A percentile compares a stretch with the other conserved stretches of the same genome.
Conservation (phyloP, 2,113 vertebrate species). For the Synodontis membranacea region DNA sequence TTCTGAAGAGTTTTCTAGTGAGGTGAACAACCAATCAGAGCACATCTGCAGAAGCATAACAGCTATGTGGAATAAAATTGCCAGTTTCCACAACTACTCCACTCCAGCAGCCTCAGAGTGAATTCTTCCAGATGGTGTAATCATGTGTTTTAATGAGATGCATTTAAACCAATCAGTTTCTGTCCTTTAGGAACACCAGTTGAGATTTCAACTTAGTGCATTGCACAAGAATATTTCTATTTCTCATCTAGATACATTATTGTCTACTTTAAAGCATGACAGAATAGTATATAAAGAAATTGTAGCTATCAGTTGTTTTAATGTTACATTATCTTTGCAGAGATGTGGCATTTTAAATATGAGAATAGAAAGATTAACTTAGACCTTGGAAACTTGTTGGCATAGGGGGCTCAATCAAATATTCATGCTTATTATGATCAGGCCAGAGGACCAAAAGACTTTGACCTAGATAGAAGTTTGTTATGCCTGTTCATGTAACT, state of each 20-base stretch:
- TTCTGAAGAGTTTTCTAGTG: slow-evolving; percentile 26
- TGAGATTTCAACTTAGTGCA: neutral
- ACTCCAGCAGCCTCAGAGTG: slow-evolving; percentile 8
- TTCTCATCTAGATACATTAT: neutral
- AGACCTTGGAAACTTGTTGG: neutral
- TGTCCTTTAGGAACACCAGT: slow-evolving; percentile 16
- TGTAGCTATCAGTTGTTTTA: neutral
- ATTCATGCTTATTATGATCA: neutral
- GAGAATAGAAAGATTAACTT: neutral
- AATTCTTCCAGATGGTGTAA: slow-evolving; percentile 44
- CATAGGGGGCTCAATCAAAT: neutral
- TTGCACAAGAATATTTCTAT: neutral
- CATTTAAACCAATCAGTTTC: slow-evolving; percentile 9
- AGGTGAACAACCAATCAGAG: slow-evolving; percentile 29
- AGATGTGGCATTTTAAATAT: neutral
- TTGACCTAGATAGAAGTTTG: neutral
- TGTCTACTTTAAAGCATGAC: neutral
- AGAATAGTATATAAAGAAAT: neutral
- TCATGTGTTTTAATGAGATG: slow-evolving; percentile 11
- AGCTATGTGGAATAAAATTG: slow-evolving; percentile 24
- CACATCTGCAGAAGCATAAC: slow-evolving; percentile 43
- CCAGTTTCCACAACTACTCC: neutral
- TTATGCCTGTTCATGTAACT: neutral
- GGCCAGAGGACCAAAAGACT: neutral
- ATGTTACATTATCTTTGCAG: neutral